These are phyloP conservation scores for Spicauda simplicius DNA, from an alignment of 2,888 invertebrate species.

Conservation along the genomic window DNA sequence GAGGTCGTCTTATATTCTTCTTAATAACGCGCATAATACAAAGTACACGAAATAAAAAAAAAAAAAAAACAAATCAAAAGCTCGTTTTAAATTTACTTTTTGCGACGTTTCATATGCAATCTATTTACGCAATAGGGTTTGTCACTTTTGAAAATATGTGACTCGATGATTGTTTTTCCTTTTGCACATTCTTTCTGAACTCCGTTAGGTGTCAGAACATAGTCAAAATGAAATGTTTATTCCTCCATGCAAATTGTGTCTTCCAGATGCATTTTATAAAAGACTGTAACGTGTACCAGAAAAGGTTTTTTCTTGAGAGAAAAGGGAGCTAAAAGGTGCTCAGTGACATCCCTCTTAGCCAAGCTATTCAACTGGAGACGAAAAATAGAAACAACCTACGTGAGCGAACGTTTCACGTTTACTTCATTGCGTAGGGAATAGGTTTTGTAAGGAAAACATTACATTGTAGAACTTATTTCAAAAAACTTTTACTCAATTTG, in stretches of 20 bases:
- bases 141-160: slow-evolving; percentile 1
- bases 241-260: neutral
- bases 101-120: too few relatives aligned
- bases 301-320: slow-evolving; percentile 18
- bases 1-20: too few relatives aligned
- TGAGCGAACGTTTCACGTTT: slow-evolving; percentile 5
- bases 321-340: slow-evolving; percentile 13
- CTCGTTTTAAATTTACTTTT: too few relatives aligned
- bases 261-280: slow-evolving; percentile 8
- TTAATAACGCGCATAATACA: too few relatives aligned
- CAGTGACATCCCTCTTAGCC: slow-evolving; percentile 2
- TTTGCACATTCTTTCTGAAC: too few relatives aligned
- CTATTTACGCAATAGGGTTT: too few relatives aligned
- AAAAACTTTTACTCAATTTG: too few relatives aligned
- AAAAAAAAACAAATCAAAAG: too few relatives aligned
- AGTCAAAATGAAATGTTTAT: slow-evolving; percentile 7
- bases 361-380: slow-evolving; percentile 24
- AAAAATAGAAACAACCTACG: slow-evolving; percentile 16
- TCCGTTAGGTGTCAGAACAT: slow-evolving; percentile 16
- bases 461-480: too few relatives aligned
- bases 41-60: too few relatives aligned
- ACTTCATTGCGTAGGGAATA: neutral
- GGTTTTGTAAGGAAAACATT: too few relatives aligned
- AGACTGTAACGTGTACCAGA: neutral
- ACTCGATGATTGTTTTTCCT: too few relatives aligned